Base-by-base conservation (phyloP, 2,888 invertebrate genomes). In the Caenorhabditis imperialis region DNA sequence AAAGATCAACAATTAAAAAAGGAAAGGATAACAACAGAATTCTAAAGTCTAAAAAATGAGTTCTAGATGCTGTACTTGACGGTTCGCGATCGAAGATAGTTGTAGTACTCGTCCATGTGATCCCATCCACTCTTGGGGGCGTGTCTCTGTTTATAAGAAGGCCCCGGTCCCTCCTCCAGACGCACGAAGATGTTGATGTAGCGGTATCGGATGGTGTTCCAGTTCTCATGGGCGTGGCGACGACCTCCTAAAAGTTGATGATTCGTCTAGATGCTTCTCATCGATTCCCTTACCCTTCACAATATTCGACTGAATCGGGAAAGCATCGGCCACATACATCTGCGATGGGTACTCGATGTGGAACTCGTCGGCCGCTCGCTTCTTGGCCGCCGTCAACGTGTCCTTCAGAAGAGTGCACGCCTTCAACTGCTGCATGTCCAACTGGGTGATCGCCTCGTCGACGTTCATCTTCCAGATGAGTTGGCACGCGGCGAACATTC, bases 251-350 rank as follows among this genome's bases (percentile, higher is more conserved):
- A 5, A 51, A 4, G 16, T 44, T 18, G 14, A 20, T 14, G 18
- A 50, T 40, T 18, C 8, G 4, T 12, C 3, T 7, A 40, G 6
- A 22, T 22, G 10, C 20, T 8, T 4, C 3, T 10, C 8, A 22
- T 16, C 14, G 8, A 37, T 4, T 18, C 16, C 27, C 42, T 6
- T 10, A 30, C 81, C 84, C 63, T 87, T 87, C 60, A 86, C 58
- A 62, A 86, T 87, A 44, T 84, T 76, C 48, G 72, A 75, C 57
- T 86, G 86, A 27, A 86, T 70, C 25, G 83, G 81, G 50, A 86
- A 86, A 3, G 84, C 82, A 51, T 86, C 86, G 25, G 86, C 86
- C 12, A 86, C 83, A 60, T 83, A 85, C 86, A 87, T 87, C 20
- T 77, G 71, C 1, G 77, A 77, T n/a, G 82, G 81, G 33, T 65